phyloP scores from a whole-genome alignment of 2,888 invertebrate genomes.

The Patella ulyssiponensis region DNA sequence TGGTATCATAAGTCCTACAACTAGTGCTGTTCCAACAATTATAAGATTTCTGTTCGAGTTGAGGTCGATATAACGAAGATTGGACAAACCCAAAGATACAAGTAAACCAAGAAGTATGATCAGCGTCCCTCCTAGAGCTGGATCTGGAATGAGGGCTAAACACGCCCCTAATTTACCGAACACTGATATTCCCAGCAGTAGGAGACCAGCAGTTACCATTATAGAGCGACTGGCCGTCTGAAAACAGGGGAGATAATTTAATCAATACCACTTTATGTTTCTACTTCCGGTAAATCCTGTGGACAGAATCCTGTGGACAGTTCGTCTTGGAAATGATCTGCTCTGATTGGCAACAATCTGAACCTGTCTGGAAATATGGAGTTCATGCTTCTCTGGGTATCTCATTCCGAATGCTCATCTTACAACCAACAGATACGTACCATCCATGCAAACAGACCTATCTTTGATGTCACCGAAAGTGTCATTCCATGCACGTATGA shows the following conservation, averaged over 20 bases:
- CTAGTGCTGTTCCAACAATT: slow-evolving; percentile 42
- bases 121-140: slow-evolving; percentile 43
- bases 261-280: neutral
- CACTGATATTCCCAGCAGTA: slow-evolving; percentile 42
- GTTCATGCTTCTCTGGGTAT: neutral
- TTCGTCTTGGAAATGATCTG: neutral
- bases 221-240: slow-evolving; percentile 51
- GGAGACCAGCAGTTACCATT: slow-evolving; percentile 42
- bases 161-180: slow-evolving; percentile 48
- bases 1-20: slow-evolving; percentile 41
- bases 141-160: slow-evolving; percentile 45
- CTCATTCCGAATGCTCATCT: too few relatives aligned
- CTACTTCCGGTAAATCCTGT: neutral
- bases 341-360: neutral
- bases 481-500: too few relatives aligned
- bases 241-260: neutral
- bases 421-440: too few relatives aligned
- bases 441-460: too few relatives aligned
- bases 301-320: neutral
- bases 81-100: slow-evolving; percentile 42
- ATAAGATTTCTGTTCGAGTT: slow-evolving; percentile 43
- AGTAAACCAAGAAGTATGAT: slow-evolving; percentile 44
- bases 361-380: neutral
- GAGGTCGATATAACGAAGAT: slow-evolving; percentile 38
- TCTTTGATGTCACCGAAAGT: too few relatives aligned